These are phyloP conservation scores for Propithecus perrieri DNA, from an alignment of 2,797 vertebrate genomes.

Conservation along the genomic window DNA sequence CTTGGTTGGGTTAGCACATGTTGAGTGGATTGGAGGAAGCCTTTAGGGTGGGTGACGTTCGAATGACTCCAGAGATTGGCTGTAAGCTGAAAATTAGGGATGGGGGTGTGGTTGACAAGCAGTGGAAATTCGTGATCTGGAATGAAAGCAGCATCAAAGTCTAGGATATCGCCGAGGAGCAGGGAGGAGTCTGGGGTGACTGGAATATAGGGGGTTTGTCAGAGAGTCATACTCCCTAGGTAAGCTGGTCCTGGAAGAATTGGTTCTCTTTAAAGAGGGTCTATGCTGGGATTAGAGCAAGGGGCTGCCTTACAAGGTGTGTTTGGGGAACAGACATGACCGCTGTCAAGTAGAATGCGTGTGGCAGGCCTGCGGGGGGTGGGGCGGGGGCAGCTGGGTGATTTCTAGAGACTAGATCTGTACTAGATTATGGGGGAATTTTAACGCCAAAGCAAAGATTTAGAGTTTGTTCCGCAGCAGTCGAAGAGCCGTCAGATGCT, in stretches of 20 bases:
- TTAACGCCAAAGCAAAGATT: neutral
- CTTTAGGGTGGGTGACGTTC: neutral
- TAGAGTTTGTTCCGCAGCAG: neutral
- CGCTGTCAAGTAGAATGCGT: neutral
- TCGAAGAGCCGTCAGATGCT: neutral
- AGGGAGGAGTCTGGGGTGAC: neutral
- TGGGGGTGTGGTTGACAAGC: neutral
- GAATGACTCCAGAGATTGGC: neutral
- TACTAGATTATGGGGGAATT: neutral
- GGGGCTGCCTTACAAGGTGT: neutral
- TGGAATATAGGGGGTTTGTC: neutral
- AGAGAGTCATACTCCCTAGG: neutral
- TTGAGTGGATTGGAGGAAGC: neutral
- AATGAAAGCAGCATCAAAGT: neutral
- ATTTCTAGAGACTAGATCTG: neutral
- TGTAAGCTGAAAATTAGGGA: neutral
- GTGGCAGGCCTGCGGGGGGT: neutral
- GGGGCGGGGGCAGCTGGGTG: neutral
- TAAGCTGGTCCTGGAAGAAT: neutral
- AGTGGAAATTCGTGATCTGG: neutral
- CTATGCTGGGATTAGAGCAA: neutral
- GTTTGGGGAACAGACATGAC: neutral
- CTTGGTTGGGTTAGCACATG: neutral
- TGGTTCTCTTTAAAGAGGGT: neutral
- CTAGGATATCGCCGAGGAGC: neutral